Evolutionary conservation across 2,113 vertebrate species (phyloP).

Genomic region (Scytalopus superciliaris): DNA sequence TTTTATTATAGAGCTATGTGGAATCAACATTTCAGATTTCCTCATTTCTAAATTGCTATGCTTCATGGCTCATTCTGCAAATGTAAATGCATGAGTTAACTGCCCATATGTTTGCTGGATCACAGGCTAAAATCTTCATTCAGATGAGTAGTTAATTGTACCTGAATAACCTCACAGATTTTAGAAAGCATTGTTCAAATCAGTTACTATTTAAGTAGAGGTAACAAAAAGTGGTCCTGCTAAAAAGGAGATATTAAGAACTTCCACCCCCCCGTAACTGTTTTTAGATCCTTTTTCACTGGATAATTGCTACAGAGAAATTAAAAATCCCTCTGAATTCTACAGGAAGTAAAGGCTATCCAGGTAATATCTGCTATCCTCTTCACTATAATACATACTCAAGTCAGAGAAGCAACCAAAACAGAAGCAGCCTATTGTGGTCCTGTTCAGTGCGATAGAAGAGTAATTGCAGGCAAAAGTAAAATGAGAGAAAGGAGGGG

Average conservation of each 20-base stretch:
- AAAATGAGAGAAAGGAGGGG: background rate
- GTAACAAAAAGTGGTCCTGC: background rate
- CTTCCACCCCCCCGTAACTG: background rate
- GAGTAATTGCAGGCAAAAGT: background rate
- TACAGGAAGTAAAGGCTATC: background rate
- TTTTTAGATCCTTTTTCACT: background rate
- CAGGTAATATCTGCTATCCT: background rate
- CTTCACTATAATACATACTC: background rate
- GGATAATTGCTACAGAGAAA: background rate
- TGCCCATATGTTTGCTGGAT: background rate
- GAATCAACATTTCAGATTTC: slow-evolving; percentile 35
- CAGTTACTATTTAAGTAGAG: background rate
- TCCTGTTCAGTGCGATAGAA: background rate
- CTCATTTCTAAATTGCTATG: background rate
- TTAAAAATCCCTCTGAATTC: background rate
- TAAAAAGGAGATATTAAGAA: background rate
- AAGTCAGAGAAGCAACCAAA: background rate
- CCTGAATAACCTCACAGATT: background rate
- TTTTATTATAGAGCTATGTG: background rate
- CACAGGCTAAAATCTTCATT: background rate
- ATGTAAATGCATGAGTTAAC: slow-evolving; percentile 28
- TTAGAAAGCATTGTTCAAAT: background rate
- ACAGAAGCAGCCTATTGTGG: background rate
- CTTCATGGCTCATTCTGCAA: slow-evolving; percentile 19
- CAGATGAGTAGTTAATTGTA: background rate